Conservation (phyloP, 2,797 vertebrate genomes). For the Hapalemur alaotrensis region DNA sequence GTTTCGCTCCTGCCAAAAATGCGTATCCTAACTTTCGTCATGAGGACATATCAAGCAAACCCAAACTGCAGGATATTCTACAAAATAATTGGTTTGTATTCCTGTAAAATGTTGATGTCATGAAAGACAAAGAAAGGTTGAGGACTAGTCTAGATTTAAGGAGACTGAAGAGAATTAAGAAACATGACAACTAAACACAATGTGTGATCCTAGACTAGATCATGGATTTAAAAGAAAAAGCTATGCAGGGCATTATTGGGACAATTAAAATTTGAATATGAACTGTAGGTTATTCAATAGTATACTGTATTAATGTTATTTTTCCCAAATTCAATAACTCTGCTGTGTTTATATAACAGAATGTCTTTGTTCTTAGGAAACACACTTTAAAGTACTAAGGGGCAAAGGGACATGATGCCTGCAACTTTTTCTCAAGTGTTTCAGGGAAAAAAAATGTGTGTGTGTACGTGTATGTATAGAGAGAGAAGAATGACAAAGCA, state of each 20-base stretch:
- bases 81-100: not conserved
- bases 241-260: not conserved
- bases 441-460: not conserved
- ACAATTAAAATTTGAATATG: not conserved
- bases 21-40: not conserved
- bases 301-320: not conserved
- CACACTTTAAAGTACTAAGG: not conserved
- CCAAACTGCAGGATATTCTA: not conserved
- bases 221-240: not conserved
- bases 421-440: not conserved
- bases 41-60: not conserved
- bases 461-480: too few species aligned
- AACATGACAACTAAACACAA: not conserved
- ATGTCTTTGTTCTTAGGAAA: slow-evolving; percentile 17
- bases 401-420: not conserved
- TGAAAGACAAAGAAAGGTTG: not conserved
- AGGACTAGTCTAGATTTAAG: not conserved
- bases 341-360: not conserved
- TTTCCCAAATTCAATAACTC: not conserved
- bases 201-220: not conserved
- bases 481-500: not conserved
- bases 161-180: slow-evolving; percentile 3
- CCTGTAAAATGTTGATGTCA: not conserved
- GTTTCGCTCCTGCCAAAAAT: not conserved
- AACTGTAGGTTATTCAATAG: not conserved